Percentiles rank a stretch among this genome's conserved stretches.
Evolutionary conservation across 2,888 invertebrate genomes (phyloP).

Genomic region (Thecocarcelia acutangulata): DNA sequence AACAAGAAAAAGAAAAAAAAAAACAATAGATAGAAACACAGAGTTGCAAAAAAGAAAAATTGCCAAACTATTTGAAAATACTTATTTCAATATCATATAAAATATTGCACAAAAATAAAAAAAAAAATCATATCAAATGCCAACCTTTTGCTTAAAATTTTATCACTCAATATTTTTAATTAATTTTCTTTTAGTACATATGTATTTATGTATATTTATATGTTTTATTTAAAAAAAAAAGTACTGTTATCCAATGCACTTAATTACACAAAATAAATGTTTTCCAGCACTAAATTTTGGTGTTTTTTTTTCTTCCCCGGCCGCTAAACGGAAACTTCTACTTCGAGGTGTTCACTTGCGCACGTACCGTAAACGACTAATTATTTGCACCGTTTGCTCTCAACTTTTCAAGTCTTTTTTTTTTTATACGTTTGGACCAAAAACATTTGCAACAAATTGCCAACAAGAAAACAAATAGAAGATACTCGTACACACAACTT

Average conservation of each 20-base stretch:
- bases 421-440: slow-evolving; percentile 39
- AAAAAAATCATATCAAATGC: slow-evolving; percentile 1
- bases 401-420: slow-evolving; percentile 74
- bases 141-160: slow-evolving; percentile 17
- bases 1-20: no score
- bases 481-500: slow-evolving; percentile 4
- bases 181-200: slow-evolving; percentile 8
- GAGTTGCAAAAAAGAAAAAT: not conserved
- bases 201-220: no score
- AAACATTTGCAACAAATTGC: slow-evolving; percentile 27
- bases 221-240: not conserved
- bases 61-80: not conserved
- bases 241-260: slow-evolving; percentile 19
- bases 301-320: no score
- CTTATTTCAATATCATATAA: not conserved
- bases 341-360: slow-evolving; percentile 73
- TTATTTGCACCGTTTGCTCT: slow-evolving; percentile 71
- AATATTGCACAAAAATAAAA: no score
- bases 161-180: slow-evolving; percentile 5
- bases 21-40: not conserved
- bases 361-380: slow-evolving; percentile 77
- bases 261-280: slow-evolving; percentile 15
- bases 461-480: not conserved
- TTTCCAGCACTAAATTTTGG: slow-evolving; percentile 2
- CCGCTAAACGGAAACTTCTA: no score